Evolutionary conservation across 2,888 invertebrate species (phyloP), one percentile per base, ranked within the genome.

Genomic region (Acronicta alni): DNA sequence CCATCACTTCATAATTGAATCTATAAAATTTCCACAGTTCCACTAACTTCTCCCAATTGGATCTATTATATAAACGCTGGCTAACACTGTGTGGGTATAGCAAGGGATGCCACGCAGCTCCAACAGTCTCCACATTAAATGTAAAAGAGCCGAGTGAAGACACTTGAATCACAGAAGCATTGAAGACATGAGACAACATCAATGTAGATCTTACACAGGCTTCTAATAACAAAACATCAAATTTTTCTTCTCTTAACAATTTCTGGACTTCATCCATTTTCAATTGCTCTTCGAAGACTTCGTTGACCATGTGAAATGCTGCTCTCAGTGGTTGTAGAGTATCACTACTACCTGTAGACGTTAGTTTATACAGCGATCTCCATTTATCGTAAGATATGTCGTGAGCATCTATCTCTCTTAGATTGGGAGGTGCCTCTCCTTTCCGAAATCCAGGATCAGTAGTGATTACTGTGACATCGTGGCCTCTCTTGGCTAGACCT

Each of bases 401-500:
- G n/a, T 88, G 80, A 0, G 89, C 45, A 12, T 89, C 83, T 2
- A 92, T 88, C 77, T 93, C 89, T 3, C 77, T 88, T 3, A 88
- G 73, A 54, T 90, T 92, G 0, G 56, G 49, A 2, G 80, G 81
- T 0, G 78, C n/a, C 44, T 61, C 14, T 16, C 71, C 73, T 49
- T 81, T 75, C 0, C 74, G 55, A 15, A 78, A 83, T 0, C 63
- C 77, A 0, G 89, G 89, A 60, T 90, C 67, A 8, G 93, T 43
- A 0, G 93, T 90, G 7, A 91, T 62, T 0, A 91, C 75, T 0
- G 85, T 80, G 0, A 94, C 60, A 41, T 93, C 82, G 52, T 94
- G 93, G 0, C 93, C 93, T 7, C 86, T 73, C 38, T 72, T 80
- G 0, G 84, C 84, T 38, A 94, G 67, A 18, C 85, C 89, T 17